These are phyloP conservation scores for Phocides pigmalion DNA, from an alignment of 1,140 invertebrate species.

Conservation along the genomic window DNA sequence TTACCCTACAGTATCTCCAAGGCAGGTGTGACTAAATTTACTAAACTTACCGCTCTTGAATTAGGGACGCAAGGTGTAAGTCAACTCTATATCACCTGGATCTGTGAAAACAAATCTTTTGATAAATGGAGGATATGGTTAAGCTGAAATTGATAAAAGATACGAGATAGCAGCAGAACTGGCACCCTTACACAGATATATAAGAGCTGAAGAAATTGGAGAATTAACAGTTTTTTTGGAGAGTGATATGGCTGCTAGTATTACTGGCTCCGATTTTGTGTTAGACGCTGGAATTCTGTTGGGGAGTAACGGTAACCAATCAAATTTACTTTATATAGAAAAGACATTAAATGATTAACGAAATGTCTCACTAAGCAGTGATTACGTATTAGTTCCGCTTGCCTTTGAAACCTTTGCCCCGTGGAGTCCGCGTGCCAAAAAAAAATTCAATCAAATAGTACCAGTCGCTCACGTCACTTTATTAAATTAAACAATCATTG, in stretches of 20 bases:
- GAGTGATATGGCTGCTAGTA: slow-evolving; percentile 43
- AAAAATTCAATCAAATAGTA: no score
- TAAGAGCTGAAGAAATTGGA: slow-evolving; percentile 42
- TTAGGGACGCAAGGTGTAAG: slow-evolving; percentile 44
- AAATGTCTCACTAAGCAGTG: no score
- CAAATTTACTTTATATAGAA: no score
- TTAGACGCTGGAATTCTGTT: slow-evolving; percentile 39
- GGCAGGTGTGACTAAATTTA: slow-evolving; percentile 43
- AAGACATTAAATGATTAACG: no score
- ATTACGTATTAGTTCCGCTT: no score
- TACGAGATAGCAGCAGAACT: not conserved
- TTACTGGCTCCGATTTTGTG: slow-evolving; percentile 41
- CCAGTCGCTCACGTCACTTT: no score
- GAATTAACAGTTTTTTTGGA: slow-evolving; percentile 41
- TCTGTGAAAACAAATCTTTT: slow-evolving; percentile 42
- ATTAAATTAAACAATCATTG: no score
- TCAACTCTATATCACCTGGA: no score
- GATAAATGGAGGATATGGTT: slow-evolving; percentile 16
- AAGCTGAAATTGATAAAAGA: slow-evolving; percentile 24
- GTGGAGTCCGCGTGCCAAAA: no score
- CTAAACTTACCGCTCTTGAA: slow-evolving; percentile 43
- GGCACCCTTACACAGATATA: slow-evolving; percentile 22
- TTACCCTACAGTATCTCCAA: slow-evolving; percentile 38
- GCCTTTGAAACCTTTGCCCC: no score
- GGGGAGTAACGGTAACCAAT: no score